These are phyloP conservation scores for Platycercus adscitus DNA, from an alignment of 2,113 vertebrate species.

Conservation along the genomic window DNA sequence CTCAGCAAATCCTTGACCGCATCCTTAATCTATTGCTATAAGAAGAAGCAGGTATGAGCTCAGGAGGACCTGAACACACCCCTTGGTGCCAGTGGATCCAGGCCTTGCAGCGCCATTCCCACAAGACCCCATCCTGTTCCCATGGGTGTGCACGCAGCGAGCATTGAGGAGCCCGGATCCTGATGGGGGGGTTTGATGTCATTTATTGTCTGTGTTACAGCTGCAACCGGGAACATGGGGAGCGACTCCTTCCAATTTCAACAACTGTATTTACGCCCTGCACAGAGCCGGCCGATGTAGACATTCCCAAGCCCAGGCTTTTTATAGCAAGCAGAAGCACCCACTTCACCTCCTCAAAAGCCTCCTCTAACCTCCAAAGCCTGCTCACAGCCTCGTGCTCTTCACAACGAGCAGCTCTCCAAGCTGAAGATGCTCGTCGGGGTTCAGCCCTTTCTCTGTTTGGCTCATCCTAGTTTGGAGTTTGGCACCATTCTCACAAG, in stretches of 20 bases:
- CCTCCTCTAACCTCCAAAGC: not conserved
- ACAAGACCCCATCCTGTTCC: accelerated
- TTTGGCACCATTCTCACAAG: not conserved
- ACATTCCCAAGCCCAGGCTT: constrained; percentile 19
- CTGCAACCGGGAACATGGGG: not conserved
- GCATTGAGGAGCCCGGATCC: not conserved
- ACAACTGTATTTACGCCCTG: not conserved
- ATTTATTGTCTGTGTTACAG: constrained; percentile 26
- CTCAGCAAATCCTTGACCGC: not conserved
- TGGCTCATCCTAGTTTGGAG: not conserved
- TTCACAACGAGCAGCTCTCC: not conserved
- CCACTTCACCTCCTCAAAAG: not conserved
- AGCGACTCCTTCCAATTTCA: not conserved
- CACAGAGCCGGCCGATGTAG: accelerated
- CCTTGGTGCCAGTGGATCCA: accelerated
- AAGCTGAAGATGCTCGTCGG: not conserved
- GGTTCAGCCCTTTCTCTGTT: not conserved
- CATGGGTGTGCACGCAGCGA: accelerated
- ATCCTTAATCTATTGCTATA: not conserved
- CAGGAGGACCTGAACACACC: not conserved
- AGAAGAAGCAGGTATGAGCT: not conserved
- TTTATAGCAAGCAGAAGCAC: constrained; percentile 41
- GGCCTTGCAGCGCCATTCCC: accelerated
- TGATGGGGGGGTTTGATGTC: accelerated
- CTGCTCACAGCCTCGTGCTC: not conserved